Evolutionary conservation across 1,140 invertebrate species (phyloP).

Genomic region (Gryon sp.): DNA sequence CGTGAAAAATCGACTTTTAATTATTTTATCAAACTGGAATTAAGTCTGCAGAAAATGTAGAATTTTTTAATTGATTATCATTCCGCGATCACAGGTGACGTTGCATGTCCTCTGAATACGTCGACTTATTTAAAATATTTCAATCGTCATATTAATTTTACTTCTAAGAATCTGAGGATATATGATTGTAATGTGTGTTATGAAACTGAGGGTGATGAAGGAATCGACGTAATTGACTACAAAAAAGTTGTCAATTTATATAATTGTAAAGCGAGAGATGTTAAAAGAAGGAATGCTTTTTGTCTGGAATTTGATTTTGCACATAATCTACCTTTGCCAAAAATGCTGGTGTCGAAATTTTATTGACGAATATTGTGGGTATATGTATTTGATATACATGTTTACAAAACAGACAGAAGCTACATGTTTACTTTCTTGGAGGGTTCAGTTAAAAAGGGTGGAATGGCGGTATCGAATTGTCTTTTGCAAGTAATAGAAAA

Average conservation of each 20-base stretch:
- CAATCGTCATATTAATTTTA: slow-evolving; percentile 26
- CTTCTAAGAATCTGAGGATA: slow-evolving; percentile 3
- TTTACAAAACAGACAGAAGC: slow-evolving; percentile 7
- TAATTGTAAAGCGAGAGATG: background rate
- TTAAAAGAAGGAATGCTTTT: slow-evolving; percentile 5
- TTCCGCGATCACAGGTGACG: background rate
- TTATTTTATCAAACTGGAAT: slow-evolving; percentile 21
- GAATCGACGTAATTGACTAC: background rate
- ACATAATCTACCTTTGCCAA: slow-evolving; percentile 26
- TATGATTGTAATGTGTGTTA: slow-evolving; percentile 27
- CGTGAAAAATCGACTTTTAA: slow-evolving; percentile 5
- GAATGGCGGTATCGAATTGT: slow-evolving; percentile 1
- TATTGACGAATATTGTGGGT: slow-evolving; percentile 14
- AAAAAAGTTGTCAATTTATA: background rate
- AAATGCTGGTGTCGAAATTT: slow-evolving; percentile 22
- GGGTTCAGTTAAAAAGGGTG: slow-evolving; percentile 17
- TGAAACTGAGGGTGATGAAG: background rate
- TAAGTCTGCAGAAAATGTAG: slow-evolving; percentile 7
- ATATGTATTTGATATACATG: slow-evolving; percentile 38
- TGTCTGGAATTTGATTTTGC: slow-evolving; percentile 37
- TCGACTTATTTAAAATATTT: slow-evolving; percentile 32
- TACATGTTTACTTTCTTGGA: slow-evolving; percentile 37
- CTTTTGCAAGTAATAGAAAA: slow-evolving; percentile 4
- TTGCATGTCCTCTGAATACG: background rate
- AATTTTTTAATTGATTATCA: background rate